Conservation (phyloP, 2,113 vertebrate genomes). For the Beaufortia kweichowensis region DNA sequence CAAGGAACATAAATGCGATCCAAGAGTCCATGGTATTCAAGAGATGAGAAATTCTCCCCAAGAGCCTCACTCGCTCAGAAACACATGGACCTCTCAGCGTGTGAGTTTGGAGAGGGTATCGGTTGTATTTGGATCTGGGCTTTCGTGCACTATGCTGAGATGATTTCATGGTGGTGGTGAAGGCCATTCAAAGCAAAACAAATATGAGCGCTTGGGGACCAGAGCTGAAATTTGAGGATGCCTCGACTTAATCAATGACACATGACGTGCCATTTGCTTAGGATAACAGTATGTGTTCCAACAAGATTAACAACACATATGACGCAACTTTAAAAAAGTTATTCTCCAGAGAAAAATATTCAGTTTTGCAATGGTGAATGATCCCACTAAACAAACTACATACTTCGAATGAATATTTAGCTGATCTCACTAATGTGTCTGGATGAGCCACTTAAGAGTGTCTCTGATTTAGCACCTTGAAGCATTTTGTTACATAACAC, state of each 20-base stretch:
- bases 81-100: conserved; percentile 22
- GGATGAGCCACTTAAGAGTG: background rate
- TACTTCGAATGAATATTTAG: conserved; percentile 5
- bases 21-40: conserved; percentile 44
- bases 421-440: background rate
- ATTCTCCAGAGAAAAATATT: background rate
- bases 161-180: conserved; percentile 26
- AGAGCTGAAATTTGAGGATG: conserved; percentile 19
- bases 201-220: background rate
- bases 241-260: conserved; percentile 34
- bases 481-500: background rate
- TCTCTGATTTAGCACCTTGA: conserved; percentile 4
- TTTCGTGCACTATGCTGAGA: background rate
- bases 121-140: background rate
- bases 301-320: conserved; percentile 15
- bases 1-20: conserved; percentile 17
- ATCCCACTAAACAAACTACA: conserved; percentile 5
- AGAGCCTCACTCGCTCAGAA: conserved; percentile 16
- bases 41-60: conserved; percentile 39
- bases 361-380: background rate
- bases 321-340: background rate
- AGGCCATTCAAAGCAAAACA: conserved; percentile 23
- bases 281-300: conserved; percentile 10
- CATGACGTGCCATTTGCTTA: conserved; percentile 6
- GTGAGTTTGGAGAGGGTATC: conserved; percentile 3